Evolutionary conservation across 2,113 vertebrate species (phyloP).

Genomic region (Ariopsis seemanni): DNA sequence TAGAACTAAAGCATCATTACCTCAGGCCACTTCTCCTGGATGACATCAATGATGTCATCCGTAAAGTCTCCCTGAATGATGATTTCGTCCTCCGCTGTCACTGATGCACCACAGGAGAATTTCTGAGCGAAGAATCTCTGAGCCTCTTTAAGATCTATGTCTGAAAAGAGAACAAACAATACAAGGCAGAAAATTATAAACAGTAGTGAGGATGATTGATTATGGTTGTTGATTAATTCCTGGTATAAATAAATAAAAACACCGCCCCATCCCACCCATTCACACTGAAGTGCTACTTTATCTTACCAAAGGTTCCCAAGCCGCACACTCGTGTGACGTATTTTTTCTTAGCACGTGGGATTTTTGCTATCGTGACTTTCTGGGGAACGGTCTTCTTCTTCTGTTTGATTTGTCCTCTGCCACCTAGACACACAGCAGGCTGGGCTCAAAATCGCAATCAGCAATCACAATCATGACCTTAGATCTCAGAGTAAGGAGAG

Average conservation of each 20-base stretch:
- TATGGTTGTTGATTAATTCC: neutral
- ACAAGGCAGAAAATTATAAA: neutral
- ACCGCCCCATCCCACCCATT: no score
- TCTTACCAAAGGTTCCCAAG: slow-evolving; percentile 91
- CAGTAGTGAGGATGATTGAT: neutral
- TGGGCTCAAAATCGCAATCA: neutral
- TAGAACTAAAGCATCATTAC: slow-evolving; percentile 60
- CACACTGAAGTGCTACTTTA: neutral
- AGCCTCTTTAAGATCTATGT: slow-evolving; percentile 98
- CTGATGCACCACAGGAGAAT: slow-evolving; percentile 98
- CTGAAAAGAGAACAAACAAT: slow-evolving; percentile 63
- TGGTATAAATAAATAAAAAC: no score
- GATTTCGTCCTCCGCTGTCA: slow-evolving; percentile 97
- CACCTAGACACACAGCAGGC: slow-evolving; percentile 72
- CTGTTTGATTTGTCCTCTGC: slow-evolving; percentile 97
- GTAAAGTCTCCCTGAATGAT: slow-evolving; percentile 99
- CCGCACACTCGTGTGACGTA: slow-evolving; percentile 96
- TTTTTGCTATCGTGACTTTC: slow-evolving; percentile 98
- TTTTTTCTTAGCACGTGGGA: slow-evolving; percentile 98
- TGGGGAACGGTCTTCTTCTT: slow-evolving; percentile 98
- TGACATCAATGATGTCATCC: slow-evolving; percentile 97
- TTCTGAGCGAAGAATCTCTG: slow-evolving; percentile 99
- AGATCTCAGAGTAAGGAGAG: neutral
- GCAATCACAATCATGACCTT: neutral
- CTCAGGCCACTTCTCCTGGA: slow-evolving; percentile 99